phyloP scores from a whole-genome alignment of 2,113 vertebrate species.

The Cettia cetti region DNA sequence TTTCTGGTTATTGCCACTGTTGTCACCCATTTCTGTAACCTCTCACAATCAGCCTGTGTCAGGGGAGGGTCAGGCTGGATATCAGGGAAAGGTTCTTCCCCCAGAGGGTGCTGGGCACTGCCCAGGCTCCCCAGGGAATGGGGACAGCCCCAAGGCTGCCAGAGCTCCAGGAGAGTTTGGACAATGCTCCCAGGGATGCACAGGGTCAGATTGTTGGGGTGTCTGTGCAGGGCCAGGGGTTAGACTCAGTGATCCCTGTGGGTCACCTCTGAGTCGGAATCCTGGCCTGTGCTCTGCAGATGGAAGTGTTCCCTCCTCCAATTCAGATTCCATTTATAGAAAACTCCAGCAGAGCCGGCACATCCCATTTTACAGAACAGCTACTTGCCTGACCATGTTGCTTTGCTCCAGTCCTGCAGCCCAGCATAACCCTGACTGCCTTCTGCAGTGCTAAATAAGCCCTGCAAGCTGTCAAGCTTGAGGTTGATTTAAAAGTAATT shows the following conservation, averaged over 20 bases:
- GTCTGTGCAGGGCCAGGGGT: neutral
- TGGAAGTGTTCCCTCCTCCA: neutral
- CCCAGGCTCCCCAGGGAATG: neutral
- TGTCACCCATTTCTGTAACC: neutral
- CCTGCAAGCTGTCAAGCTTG: neutral
- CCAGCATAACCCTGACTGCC: neutral
- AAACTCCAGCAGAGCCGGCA: slow-evolving; percentile 4
- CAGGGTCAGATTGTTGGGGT: neutral
- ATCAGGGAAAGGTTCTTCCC: neutral
- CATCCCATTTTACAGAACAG: neutral
- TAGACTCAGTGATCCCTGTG: neutral
- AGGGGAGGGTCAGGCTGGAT: rapidly evolving
- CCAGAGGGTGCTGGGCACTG: neutral
- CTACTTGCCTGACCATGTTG: neutral
- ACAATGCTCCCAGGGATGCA: rapidly evolving
- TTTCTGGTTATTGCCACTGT: neutral
- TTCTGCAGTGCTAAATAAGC: neutral
- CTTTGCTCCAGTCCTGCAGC: neutral
- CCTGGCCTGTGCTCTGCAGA: neutral
- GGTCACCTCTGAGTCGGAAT: neutral
- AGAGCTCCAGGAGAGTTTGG: neutral
- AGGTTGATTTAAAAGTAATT: neutral
- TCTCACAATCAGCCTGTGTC: neutral
- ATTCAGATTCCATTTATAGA: slow-evolving; percentile 27
- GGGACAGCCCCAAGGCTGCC: rapidly evolving